Base-by-base conservation (phyloP, 2,888 invertebrate species). In the Plebejus anna region DNA sequence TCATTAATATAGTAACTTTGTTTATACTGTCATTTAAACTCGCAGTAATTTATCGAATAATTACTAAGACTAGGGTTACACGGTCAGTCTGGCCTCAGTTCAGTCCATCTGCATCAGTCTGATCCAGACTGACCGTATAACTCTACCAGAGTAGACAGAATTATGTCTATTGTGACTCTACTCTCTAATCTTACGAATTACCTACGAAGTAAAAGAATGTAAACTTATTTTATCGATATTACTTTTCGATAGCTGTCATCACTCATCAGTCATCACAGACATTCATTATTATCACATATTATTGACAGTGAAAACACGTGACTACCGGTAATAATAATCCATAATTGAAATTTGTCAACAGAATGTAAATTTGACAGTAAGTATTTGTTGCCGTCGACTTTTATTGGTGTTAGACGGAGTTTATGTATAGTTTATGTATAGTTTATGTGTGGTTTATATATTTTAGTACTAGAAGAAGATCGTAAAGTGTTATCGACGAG, bases 341-440 rank as follows among this genome's bases (percentile, higher is more conserved):
- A 47, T 72, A 72, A 72, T 51, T 28, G 72, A 72, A n/a, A 72
- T 72, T 72, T 72, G 72, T 72, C 72, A 72, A 72, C 72, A 22
- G 22, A 42, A 51, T 72, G 72, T 72, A 72, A 72, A 72, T 72
- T 22, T 28, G 72, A 47, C 72, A 72, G 71, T 22, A 4, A 70
- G 36, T 70, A 42, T 72, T 72, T 72, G 72, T 72, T 22, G 72
- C 28, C 51, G 72, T 9, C 42, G 72, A 28, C 72, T 72, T 72
- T 72, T 47, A 72, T 72, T 16, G 72, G 22, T 72, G 72, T 72
- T 22, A 42, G 47, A 71, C 22, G 22, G 6, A 47, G 47, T 51
- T 47, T 72, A 70, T 70, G 16, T n/a, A 16, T 70, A n/a, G 70
- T 51, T 4, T 55, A 55, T 55, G 7, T 11, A 22, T 22, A 22